Percentiles rank a stretch among this genome's conserved stretches.
phyloP scores from a whole-genome alignment of 2,888 invertebrate species.

The Phaonia tiefii region DNA sequence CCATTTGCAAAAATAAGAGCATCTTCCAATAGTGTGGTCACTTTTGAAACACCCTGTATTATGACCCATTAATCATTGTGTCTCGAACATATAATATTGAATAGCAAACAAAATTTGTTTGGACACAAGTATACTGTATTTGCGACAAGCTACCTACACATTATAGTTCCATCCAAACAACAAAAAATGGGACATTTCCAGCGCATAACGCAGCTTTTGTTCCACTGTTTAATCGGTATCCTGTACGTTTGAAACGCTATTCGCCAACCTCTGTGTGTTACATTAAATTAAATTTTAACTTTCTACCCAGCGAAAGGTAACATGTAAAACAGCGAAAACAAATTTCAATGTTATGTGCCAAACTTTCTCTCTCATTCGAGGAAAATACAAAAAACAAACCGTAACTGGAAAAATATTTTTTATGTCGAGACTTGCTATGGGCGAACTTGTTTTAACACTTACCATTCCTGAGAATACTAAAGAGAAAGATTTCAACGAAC shows the following conservation, averaged over 20 bases:
- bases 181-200: too few species aligned
- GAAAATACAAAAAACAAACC: not conserved
- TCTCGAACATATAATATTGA: too few species aligned
- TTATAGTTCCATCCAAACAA: too few species aligned
- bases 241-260: not conserved
- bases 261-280: constrained; percentile 4
- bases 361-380: too few species aligned
- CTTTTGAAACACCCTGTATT: too few species aligned
- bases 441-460: not conserved
- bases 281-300: constrained; percentile 14
- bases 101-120: too few species aligned
- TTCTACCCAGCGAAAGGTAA: constrained; percentile 7
- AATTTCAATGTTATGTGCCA: constrained; percentile 5
- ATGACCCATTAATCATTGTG: too few species aligned
- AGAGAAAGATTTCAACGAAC: not conserved
- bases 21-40: too few species aligned
- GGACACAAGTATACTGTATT: too few species aligned
- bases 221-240: not conserved
- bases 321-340: not conserved
- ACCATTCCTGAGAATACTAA: not conserved
- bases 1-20: too few species aligned
- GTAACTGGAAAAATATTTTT: constrained; percentile 1
- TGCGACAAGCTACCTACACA: too few species aligned
- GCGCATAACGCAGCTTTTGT: too few species aligned
- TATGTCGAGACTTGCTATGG: constrained; percentile 26